Evolutionary conservation across 2,888 invertebrate species (phyloP).

Genomic region (Euphydryas editha): DNA sequence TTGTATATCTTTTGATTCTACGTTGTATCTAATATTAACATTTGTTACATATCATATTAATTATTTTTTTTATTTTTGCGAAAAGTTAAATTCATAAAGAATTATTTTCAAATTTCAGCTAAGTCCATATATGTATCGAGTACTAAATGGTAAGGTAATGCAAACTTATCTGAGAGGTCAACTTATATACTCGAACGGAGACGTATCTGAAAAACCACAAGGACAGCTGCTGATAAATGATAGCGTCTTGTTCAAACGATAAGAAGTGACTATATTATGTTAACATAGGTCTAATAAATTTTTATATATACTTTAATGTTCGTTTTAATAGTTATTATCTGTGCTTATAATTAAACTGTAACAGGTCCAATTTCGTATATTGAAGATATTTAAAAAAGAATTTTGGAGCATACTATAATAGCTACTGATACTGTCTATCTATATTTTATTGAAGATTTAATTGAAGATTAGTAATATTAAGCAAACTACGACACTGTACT

Average conservation of each 20-base stretch:
- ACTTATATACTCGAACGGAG: conserved; percentile 81
- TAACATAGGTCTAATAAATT: neutral
- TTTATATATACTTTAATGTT: neutral
- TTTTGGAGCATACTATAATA: no score
- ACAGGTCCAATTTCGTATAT: no score
- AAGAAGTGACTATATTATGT: neutral
- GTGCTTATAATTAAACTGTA: no score
- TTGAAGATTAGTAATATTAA: no score
- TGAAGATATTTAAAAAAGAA: no score
- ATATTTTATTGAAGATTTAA: no score
- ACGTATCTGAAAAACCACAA: conserved; percentile 61
- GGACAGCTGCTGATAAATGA: conserved; percentile 73
- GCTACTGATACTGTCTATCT: no score
- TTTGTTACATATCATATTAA: no score
- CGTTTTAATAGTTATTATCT: neutral
- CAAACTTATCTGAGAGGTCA: conserved; percentile 87
- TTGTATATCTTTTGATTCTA: no score
- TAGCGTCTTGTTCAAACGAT: conserved; percentile 26
- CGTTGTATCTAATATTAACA: no score
- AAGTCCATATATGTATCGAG: conserved; percentile 86
- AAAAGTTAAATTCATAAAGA: neutral
- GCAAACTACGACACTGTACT: no score
- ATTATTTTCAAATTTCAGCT: conserved; percentile 69
- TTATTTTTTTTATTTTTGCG: no score
- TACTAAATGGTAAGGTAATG: conserved; percentile 85